Evolutionary conservation across 2,113 vertebrate genomes (phyloP).

Genomic region (Calyptommatus sinebrachiatus): DNA sequence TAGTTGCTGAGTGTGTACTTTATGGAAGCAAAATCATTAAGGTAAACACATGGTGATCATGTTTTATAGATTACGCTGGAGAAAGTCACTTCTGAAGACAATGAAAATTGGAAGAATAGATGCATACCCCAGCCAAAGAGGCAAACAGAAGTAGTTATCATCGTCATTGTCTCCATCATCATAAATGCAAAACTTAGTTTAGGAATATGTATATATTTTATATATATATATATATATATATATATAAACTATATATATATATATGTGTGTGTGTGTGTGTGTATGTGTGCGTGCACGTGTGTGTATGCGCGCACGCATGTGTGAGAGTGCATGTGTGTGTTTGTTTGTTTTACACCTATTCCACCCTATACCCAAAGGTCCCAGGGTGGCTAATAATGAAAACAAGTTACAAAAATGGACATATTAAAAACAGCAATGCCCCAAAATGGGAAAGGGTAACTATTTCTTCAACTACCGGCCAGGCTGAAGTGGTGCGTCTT

Average conservation of each 20-base stretch:
- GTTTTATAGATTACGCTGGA: slow-evolving; percentile 27
- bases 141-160: neutral
- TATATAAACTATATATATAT: neutral
- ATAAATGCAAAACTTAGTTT: fast-evolving
- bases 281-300: no score
- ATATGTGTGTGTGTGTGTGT: neutral
- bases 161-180: neutral
- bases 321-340: no score
- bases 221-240: neutral
- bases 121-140: slow-evolving; percentile 13
- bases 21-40: neutral
- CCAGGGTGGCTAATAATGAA: no score
- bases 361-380: no score
- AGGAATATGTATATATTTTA: no score
- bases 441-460: no score
- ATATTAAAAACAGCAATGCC: no score
- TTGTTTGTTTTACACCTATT: no score
- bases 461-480: no score
- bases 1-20: slow-evolving; percentile 18
- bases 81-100: slow-evolving; percentile 27
- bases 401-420: no score
- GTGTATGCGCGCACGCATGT: no score
- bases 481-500: no score
- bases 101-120: slow-evolving; percentile 7
- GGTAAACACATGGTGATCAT: slow-evolving; percentile 35